Conservation (phyloP, 1,140 invertebrate species). For the Sitophilus oryzae region DNA sequence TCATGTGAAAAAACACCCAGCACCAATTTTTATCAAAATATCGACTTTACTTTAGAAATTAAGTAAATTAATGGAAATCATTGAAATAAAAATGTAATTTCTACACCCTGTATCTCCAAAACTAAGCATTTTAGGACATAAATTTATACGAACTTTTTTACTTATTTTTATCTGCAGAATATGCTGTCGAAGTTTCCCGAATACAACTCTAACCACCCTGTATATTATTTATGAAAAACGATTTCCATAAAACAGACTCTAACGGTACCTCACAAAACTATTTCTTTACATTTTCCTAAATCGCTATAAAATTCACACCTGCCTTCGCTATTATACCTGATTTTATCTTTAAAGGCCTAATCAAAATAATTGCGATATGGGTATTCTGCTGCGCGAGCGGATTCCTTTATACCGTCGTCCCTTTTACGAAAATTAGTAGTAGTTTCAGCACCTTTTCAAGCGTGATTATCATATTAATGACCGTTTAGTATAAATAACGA, state of each 20-base stretch:
- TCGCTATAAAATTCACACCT: not conserved
- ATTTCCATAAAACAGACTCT: not conserved
- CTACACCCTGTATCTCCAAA: too few species aligned
- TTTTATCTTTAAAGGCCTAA: constrained; percentile 8
- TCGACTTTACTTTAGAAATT: too few species aligned
- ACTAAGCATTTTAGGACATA: too few species aligned
- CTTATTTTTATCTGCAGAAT: too few species aligned
- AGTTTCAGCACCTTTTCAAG: constrained; percentile 3
- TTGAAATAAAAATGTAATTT: too few species aligned
- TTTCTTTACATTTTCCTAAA: not conserved
- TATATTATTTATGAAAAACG: too few species aligned
- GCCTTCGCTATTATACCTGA: constrained; percentile 6
- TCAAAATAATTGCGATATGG: not conserved
- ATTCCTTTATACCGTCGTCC: not conserved
- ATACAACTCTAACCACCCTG: too few species aligned
- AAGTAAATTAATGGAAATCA: too few species aligned
- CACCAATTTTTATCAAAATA: too few species aligned
- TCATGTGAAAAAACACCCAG: too few species aligned
- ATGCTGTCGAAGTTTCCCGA: too few species aligned
- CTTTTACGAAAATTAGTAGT: constrained; percentile 2
- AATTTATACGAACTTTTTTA: too few species aligned
- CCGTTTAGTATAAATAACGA: constrained; percentile 3
- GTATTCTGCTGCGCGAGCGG: not conserved
- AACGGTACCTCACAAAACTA: not conserved
- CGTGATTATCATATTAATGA: constrained; percentile 9